phyloP scores from a whole-genome alignment of 1,140 invertebrate species.

The Drosophila funebris region DNA sequence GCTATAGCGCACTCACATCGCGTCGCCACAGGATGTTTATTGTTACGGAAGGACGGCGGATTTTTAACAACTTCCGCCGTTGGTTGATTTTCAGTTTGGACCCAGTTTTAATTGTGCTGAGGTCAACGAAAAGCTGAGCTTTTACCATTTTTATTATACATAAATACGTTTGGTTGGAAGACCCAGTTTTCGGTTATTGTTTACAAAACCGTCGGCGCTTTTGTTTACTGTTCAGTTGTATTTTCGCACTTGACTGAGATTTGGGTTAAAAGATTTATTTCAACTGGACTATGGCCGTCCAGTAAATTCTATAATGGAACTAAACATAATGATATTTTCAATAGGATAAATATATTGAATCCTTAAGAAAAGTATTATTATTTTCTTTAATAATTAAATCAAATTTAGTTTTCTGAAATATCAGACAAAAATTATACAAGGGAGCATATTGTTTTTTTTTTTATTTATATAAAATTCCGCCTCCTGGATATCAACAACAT shows the following conservation, averaged over 20 bases:
- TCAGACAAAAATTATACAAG: too few species aligned
- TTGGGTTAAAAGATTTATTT: conserved; percentile 41
- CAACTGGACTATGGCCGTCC: not conserved
- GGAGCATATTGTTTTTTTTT: too few species aligned
- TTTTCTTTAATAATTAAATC: too few species aligned
- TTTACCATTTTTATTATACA: not conserved
- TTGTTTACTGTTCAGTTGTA: not conserved
- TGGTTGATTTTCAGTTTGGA: conserved; percentile 21
- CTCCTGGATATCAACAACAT: conserved; percentile 23
- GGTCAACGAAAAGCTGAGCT: not conserved
- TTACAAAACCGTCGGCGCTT: conserved; percentile 17
- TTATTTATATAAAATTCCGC: too few species aligned
- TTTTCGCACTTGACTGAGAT: conserved; percentile 56
- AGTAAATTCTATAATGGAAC: not conserved
- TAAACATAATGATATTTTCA: too few species aligned
- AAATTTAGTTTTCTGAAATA: too few species aligned
- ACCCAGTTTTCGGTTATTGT: conserved; percentile 21
- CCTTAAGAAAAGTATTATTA: too few species aligned
- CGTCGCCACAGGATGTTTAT: conserved; percentile 44
- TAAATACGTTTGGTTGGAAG: not conserved
- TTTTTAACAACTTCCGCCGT: conserved; percentile 56
- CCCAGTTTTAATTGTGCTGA: conserved; percentile 61
- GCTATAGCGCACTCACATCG: not conserved
- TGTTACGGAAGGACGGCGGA: conserved; percentile 57
- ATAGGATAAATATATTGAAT: too few species aligned